These are phyloP conservation scores for Melopsittacus undulatus DNA, from an alignment of 2,797 vertebrate species.

Conservation along the genomic window DNA sequence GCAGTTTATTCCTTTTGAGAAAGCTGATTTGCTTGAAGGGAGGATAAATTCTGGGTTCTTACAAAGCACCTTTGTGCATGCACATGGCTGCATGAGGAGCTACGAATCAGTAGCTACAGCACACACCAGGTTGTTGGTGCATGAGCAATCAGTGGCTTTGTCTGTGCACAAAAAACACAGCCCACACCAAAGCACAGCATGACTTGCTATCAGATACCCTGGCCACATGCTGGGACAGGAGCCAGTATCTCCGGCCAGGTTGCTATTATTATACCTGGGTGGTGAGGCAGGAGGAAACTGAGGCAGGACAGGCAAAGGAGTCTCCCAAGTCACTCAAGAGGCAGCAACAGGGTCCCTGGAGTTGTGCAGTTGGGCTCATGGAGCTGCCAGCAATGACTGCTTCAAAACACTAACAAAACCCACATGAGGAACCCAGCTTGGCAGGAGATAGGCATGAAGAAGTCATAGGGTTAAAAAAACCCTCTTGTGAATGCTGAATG, in stretches of 20 bases:
- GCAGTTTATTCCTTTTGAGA: background rate
- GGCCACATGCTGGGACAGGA: accelerated
- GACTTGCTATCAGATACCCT: background rate
- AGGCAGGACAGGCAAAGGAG: background rate
- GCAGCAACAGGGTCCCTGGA: background rate
- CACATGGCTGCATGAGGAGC: background rate
- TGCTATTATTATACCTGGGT: background rate
- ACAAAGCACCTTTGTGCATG: background rate
- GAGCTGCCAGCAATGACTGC: background rate
- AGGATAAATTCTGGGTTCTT: background rate
- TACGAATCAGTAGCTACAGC: background rate
- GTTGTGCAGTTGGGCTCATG: background rate
- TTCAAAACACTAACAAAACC: background rate
- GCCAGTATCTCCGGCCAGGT: background rate
- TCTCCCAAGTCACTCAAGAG: too few relatives aligned
- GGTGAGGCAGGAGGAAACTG: background rate
- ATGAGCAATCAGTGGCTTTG: background rate
- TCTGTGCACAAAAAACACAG: background rate
- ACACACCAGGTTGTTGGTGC: background rate
- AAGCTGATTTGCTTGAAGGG: background rate
- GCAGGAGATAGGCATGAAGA: background rate
- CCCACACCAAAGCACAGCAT: background rate
- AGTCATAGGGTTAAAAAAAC: background rate
- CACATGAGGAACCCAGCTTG: background rate
- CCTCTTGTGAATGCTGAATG: too few relatives aligned